A percentile compares a stretch with the other conserved stretches of the same genome.
phyloP scores from a whole-genome alignment of 1,140 invertebrate genomes.

The Akabosia matsudoensis region DNA sequence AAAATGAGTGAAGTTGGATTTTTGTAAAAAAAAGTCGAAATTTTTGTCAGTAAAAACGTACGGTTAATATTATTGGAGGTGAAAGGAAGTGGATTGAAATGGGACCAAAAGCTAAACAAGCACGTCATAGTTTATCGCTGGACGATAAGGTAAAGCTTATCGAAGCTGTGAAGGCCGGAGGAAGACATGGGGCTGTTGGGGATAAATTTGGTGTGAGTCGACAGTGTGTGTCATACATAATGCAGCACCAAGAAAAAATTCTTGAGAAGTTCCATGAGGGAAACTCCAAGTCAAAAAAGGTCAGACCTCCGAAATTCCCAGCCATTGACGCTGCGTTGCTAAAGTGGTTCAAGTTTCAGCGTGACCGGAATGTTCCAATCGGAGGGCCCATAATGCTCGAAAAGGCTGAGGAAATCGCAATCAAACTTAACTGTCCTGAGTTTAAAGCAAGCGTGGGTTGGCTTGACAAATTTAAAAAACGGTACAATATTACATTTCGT shows the following conservation, averaged over 20 bases:
- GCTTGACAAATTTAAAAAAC: slow-evolving; percentile 45
- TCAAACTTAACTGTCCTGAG: slow-evolving; percentile 38
- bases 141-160: background rate
- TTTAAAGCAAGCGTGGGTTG: slow-evolving; percentile 49
- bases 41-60: slow-evolving; percentile 5
- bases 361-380: slow-evolving; percentile 21
- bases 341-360: slow-evolving; percentile 26
- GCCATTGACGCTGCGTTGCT: background rate
- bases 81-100: background rate
- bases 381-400: slow-evolving; percentile 43
- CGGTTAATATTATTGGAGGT: background rate
- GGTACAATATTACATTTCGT: slow-evolving; percentile 33
- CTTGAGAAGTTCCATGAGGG: no score
- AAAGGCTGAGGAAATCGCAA: slow-evolving; percentile 44
- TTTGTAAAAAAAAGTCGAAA: slow-evolving; percentile 11
- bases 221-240: background rate
- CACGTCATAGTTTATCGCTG: background rate
- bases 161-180: background rate
- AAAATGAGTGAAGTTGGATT: slow-evolving; percentile 35
- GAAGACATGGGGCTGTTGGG: background rate
- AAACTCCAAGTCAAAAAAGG: background rate
- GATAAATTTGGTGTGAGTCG: background rate
- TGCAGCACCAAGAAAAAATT: background rate
- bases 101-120: background rate
- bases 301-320: background rate